phyloP scores from a whole-genome alignment of 2,888 invertebrate genomes.

The Empis livida region DNA sequence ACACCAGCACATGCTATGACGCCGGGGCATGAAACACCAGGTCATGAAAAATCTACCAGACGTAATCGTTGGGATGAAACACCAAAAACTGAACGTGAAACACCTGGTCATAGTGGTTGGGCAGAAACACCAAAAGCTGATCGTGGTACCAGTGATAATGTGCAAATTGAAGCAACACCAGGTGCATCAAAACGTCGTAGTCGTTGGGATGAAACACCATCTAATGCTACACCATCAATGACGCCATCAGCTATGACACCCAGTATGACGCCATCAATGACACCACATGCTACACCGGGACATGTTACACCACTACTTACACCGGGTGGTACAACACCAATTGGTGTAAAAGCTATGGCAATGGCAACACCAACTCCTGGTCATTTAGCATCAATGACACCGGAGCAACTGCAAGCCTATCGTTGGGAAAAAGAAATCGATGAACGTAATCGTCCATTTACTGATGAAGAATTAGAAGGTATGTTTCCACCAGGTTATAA shows the following conservation, averaged over 20 bases:
- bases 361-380: slow-evolving; percentile 97
- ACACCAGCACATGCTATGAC: slow-evolving; percentile 89
- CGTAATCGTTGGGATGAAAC: slow-evolving; percentile 99
- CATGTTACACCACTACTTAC: slow-evolving; percentile 59
- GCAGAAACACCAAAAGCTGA: slow-evolving; percentile 97
- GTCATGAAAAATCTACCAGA: slow-evolving; percentile 59
- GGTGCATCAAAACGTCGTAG: slow-evolving; percentile 90
- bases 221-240: slow-evolving; percentile 60
- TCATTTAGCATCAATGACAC: slow-evolving; percentile 95
- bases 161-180: slow-evolving; percentile 85
- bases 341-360: slow-evolving; percentile 92
- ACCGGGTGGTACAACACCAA: slow-evolving; percentile 74
- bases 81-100: slow-evolving; percentile 93
- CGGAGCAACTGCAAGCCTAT: slow-evolving; percentile 95
- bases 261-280: slow-evolving; percentile 55
- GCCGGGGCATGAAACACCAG: slow-evolving; percentile 80
- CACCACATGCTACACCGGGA: slow-evolving; percentile 62
- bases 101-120: slow-evolving; percentile 97
- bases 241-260: slow-evolving; percentile 55
- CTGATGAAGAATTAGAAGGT: slow-evolving; percentile 93
- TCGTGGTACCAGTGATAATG: slow-evolving; percentile 55
- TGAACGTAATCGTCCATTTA: slow-evolving; percentile 89
- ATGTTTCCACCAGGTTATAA: slow-evolving; percentile 99
- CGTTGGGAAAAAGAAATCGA: slow-evolving; percentile 98
- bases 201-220: slow-evolving; percentile 98